Evolutionary conservation across 2,113 vertebrate species (phyloP).

Genomic region (Artemisiospiza belli): DNA sequence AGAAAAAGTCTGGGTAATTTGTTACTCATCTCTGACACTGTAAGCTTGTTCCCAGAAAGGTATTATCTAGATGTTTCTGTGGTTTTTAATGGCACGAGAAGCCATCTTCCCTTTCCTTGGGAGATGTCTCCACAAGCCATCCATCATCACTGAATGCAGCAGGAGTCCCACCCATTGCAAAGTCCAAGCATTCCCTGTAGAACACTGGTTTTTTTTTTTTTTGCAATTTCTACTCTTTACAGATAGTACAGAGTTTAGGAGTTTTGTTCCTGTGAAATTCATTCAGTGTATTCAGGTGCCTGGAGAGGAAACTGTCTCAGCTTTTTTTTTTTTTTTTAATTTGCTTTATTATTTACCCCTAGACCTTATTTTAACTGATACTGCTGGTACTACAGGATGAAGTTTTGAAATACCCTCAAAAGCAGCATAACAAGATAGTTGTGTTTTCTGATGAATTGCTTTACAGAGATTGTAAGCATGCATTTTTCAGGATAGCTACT

Average conservation of each 20-base stretch:
- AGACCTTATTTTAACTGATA: conserved; percentile 8
- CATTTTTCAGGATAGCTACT: conserved; percentile 66
- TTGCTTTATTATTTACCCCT: background rate
- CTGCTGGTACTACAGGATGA: background rate
- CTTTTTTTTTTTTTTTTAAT: background rate
- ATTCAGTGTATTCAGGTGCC: background rate
- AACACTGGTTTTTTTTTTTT: background rate
- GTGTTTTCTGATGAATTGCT: conserved; percentile 65
- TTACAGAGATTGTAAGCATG: conserved; percentile 58
- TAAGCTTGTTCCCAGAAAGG: background rate
- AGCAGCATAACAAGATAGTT: conserved; percentile 43
- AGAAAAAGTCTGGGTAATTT: background rate
- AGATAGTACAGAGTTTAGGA: background rate
- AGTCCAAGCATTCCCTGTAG: background rate
- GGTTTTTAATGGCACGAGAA: background rate
- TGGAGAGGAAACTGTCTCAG: background rate
- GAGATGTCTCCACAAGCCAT: background rate
- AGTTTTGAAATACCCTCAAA: conserved; percentile 58
- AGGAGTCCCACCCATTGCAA: background rate
- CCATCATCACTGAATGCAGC: background rate
- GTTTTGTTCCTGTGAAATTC: background rate
- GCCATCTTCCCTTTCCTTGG: background rate
- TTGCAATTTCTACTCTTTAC: background rate
- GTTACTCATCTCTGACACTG: background rate
- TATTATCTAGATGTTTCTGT: background rate